Conservation (phyloP, 2,888 invertebrate species). For the Drosophila phalerata region DNA sequence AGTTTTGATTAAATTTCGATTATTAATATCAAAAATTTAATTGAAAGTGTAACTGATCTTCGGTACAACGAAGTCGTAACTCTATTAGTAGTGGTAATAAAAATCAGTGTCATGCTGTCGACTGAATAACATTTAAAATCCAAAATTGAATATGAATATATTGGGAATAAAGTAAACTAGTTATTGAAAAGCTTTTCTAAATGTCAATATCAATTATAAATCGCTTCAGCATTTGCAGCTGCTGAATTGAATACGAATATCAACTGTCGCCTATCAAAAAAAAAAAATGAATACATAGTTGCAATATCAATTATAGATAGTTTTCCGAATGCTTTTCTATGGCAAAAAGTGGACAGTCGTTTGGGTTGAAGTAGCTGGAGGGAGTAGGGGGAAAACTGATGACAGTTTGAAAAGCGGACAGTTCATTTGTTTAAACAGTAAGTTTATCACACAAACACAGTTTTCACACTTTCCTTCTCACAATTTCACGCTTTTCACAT, state of each 20-base stretch:
- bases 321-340: constrained; percentile 12
- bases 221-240: constrained; percentile 19
- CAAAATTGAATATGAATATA: constrained; percentile 19
- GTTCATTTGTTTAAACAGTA: constrained; percentile 78
- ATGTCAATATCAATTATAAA: constrained; percentile 61
- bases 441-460: constrained; percentile 23
- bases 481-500: constrained; percentile 27
- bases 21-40: no score
- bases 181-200: constrained; percentile 39
- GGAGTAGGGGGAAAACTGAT: neutral
- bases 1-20: no score
- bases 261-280: neutral
- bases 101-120: neutral
- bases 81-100: neutral
- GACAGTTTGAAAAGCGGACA: constrained; percentile 22
- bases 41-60: neutral
- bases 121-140: constrained; percentile 14
- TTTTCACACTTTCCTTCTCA: constrained; percentile 14
- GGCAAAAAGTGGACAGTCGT: constrained; percentile 18
- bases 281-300: constrained; percentile 29
- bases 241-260: constrained; percentile 1
- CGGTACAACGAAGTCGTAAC: neutral
- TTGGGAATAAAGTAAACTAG: constrained; percentile 21
- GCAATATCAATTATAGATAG: constrained; percentile 55
- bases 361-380: neutral